A percentile compares a stretch with the other conserved stretches of the same genome.
phyloP scores from a whole-genome alignment of 2,888 invertebrate genomes.

The Erebia epiphron region DNA sequence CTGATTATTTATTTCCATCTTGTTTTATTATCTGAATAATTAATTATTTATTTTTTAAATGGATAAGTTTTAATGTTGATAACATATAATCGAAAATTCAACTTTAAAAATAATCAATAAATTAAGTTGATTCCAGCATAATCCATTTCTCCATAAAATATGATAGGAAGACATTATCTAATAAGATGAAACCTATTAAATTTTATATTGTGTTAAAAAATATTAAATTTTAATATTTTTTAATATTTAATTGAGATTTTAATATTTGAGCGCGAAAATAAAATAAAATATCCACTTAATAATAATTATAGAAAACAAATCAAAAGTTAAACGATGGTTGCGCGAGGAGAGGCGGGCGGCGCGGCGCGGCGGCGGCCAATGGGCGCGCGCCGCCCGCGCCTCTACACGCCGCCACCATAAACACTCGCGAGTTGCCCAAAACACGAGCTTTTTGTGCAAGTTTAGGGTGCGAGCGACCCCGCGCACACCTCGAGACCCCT shows the following conservation, averaged over 20 bases:
- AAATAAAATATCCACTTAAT: conserved; percentile 5
- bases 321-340: conserved; percentile 40
- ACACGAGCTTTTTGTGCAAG: conserved; percentile 64
- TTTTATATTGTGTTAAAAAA: too few species aligned
- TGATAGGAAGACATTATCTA: too few species aligned
- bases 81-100: too few species aligned
- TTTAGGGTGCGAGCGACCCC: conserved; percentile 63
- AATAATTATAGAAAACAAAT: conserved; percentile 9
- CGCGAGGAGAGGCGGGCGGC: conserved; percentile 32
- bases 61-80: too few species aligned
- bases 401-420: conserved; percentile 52
- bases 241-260: background rate
- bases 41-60: too few species aligned
- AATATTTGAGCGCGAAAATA: background rate
- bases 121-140: too few species aligned
- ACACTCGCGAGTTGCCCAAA: conserved; percentile 65
- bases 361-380: conserved; percentile 58
- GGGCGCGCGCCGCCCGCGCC: conserved; percentile 64
- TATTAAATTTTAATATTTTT: background rate
- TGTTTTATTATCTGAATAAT: too few species aligned
- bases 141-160: too few species aligned
- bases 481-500: conserved; percentile 56
- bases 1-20: too few species aligned
- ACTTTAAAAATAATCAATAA: too few species aligned
- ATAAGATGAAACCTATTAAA: too few species aligned